Conservation (phyloP, 2,888 invertebrate genomes). For the Drosophila kanekoi region DNA sequence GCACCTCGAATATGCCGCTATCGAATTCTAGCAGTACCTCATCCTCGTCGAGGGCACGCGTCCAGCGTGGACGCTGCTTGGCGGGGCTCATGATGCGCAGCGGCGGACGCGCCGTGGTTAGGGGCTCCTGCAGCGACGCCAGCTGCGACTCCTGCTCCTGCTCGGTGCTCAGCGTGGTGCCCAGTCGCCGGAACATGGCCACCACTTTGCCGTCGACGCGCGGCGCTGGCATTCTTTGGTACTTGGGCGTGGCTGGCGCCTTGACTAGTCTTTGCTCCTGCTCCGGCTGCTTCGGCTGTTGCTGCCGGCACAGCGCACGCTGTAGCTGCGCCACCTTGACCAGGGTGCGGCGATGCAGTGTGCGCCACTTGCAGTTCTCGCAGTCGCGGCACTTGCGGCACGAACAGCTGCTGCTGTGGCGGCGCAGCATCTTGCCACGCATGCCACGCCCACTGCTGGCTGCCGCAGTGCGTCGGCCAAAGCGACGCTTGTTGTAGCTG, state of each 20-base stretch:
- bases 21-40: constrained; percentile 84
- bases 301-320: constrained; percentile 29
- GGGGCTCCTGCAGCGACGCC: constrained; percentile 4
- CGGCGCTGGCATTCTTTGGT: constrained; percentile 73
- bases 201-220: constrained; percentile 83
- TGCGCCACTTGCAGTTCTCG: constrained; percentile 63
- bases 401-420: constrained; percentile 42
- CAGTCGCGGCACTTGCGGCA: constrained; percentile 65
- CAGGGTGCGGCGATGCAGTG: constrained; percentile 63
- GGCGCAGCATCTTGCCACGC: too few relatives aligned
- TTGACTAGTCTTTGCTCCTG: constrained; percentile 40
- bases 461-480: constrained; percentile 46
- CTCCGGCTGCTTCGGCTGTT: constrained; percentile 5
- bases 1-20: constrained; percentile 84
- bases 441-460: constrained; percentile 42
- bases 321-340: constrained; percentile 47
- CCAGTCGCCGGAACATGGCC: constrained; percentile 83
- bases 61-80: constrained; percentile 80
- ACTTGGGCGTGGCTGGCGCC: constrained; percentile 12
- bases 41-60: constrained; percentile 77
- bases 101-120: constrained; percentile 20
- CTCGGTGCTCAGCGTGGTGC: constrained; percentile 82
- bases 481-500: constrained; percentile 56
- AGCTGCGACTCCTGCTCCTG: constrained; percentile 42
- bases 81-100: constrained; percentile 82